Base-by-base conservation (phyloP, 2,888 invertebrate genomes). In the Drosophila borealis region DNA sequence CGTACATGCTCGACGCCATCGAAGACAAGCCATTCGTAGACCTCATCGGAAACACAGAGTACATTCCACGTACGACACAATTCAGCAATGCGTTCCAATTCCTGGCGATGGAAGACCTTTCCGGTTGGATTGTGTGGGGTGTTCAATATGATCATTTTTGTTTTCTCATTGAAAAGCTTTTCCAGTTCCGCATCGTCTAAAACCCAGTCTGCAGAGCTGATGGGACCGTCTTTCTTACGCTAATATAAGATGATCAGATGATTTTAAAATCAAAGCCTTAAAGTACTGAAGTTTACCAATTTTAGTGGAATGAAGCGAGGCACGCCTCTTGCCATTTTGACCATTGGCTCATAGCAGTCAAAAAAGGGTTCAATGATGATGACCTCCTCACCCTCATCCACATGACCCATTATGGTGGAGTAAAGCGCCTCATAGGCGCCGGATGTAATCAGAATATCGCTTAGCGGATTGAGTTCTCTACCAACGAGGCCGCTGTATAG, bases 341-440 rank as follows among this genome's bases (percentile, higher is more conserved):
- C 96, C 97, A 99, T 98, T 1, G 98, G 98, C 79, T 96, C 97
- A 90, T 99, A 99, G 90, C 99, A 99, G 92, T 99, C 99, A 91
- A 98, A 99, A 93, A 96, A 99, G 0, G 99, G 99, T 91, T 99
- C 99, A 75, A 99, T 98, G 25, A 99, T 97, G 68, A 99, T 98
- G 62, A 98, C 98, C 93, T 98, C 97, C 91, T 97, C 97, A 0
- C 96, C 98, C 1, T 94, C 94, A 81, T 97, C 96, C 9, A 99
- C 95, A 89, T 98, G 96, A 6, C 98, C 94, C 91, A 96, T 94
- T 70, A 99, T 96, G 10, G 97, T 93, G 50, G 96, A 95, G 93
- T 96, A 99, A 0, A 99, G 93, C 0, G 98, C 97, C 91, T 98
- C 98, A 90, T 99, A 99, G 2, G 99, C 99, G 6, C 99, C 99